phyloP scores from a whole-genome alignment of 2,797 vertebrate species.

The Pyrocephalus nanus region DNA sequence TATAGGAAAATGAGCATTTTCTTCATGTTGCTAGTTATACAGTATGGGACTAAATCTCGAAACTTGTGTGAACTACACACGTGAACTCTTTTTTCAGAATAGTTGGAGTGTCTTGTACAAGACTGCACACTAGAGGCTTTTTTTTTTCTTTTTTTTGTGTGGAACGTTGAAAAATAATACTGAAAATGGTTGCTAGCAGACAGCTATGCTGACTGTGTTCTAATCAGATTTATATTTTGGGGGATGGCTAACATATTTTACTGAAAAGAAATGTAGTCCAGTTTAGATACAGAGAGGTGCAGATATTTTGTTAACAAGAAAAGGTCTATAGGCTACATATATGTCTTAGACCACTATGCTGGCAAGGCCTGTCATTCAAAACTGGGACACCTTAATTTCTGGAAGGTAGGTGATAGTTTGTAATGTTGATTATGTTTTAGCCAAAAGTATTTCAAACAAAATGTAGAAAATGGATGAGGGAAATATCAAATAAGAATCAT shows the following conservation, averaged over 20 bases:
- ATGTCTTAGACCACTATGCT: neutral
- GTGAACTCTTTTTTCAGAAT: neutral
- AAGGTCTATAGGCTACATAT: neutral
- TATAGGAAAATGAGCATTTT: neutral
- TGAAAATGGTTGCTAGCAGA: neutral
- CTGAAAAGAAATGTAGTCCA: neutral
- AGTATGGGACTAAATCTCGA: neutral
- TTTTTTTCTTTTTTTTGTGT: neutral
- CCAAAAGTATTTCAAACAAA: neutral
- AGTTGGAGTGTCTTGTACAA: neutral
- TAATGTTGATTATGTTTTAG: neutral
- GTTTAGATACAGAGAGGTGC: neutral
- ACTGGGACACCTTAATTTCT: neutral
- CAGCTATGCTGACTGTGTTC: neutral
- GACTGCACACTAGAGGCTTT: neutral
- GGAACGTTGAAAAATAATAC: neutral
- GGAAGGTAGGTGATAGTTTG: neutral
- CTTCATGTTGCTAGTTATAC: neutral
- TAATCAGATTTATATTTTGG: neutral
- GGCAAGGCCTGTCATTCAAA: neutral
- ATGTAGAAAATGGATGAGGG: neutral
- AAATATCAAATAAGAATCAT: neutral
- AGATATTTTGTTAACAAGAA: neutral
- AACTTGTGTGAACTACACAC: neutral
- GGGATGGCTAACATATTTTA: neutral